Percentiles rank a stretch among this genome's conserved stretches.
Evolutionary conservation across 1,140 invertebrate genomes (phyloP).

Genomic region (Lasioglossum baleicum): DNA sequence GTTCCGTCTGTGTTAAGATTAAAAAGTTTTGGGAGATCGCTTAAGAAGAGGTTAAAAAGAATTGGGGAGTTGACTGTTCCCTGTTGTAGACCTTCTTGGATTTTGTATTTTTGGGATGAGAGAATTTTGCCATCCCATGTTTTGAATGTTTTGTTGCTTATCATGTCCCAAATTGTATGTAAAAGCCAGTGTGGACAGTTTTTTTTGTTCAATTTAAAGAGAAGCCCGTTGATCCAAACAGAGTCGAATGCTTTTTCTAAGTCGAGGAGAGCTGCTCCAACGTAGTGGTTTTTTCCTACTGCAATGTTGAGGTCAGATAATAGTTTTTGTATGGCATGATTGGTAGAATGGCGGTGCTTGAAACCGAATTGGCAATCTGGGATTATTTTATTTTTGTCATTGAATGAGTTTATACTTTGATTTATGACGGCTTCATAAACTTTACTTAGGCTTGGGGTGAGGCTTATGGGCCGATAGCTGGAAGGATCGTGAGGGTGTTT

Average conservation of each 20-base stretch:
- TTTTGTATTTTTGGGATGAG: not conserved
- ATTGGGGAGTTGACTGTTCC: no score
- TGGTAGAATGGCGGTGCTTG: not conserved
- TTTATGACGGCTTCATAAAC: no score
- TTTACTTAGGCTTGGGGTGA: no score
- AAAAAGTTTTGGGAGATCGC: no score
- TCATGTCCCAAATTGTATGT: conserved; percentile 34
- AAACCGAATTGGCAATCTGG: not conserved
- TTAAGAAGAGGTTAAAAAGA: conserved; percentile 40
- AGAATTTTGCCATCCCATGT: not conserved
- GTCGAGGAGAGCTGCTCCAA: conserved; percentile 7
- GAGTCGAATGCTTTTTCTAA: no score
- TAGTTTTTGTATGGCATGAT: conserved; percentile 4
- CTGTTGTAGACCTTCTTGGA: not conserved
- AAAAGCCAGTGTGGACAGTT: conserved; percentile 14
- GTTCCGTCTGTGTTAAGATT: no score
- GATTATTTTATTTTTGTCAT: no score
- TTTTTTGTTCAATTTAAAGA: conserved; percentile 44
- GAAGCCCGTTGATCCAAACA: not conserved
- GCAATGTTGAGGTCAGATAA: not conserved
- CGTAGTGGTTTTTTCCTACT: conserved; percentile 25
- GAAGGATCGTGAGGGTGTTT: no score
- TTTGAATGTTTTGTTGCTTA: conserved; percentile 12
- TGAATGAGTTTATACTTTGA: no score
- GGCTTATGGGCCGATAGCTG: no score